Evolutionary conservation across 2,797 vertebrate genomes (phyloP).

Genomic region (Gobionotothen gibberifrons): DNA sequence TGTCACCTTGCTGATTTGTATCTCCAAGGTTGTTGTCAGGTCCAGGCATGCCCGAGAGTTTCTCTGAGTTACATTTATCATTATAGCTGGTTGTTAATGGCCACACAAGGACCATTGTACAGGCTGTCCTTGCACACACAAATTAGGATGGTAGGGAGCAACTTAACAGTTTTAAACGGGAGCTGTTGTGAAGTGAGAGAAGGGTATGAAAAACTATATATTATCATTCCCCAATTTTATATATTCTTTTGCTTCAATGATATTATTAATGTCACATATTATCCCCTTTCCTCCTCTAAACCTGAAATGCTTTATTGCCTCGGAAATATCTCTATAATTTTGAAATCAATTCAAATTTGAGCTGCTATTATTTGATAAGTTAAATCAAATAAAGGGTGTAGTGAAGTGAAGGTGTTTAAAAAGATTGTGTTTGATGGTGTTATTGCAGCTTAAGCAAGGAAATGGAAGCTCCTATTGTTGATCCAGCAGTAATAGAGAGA

Average conservation of each 20-base stretch:
- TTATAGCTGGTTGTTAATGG: conserved; percentile 32
- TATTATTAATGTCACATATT: background rate
- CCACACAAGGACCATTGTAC: conserved; percentile 4
- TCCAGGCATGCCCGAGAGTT: conserved; percentile 51
- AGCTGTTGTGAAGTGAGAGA: background rate
- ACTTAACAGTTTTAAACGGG: background rate
- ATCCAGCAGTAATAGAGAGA: conserved; percentile 14
- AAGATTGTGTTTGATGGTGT: conserved; percentile 4
- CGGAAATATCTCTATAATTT: conserved; percentile 16
- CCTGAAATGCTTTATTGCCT: background rate
- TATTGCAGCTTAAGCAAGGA: conserved; percentile 7
- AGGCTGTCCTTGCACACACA: conserved; percentile 24
- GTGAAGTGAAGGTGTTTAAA: conserved; percentile 1
- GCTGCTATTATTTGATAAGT: conserved; percentile 19
- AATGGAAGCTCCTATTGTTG: conserved; percentile 21
- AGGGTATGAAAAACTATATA: background rate
- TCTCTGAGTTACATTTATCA: conserved; percentile 49
- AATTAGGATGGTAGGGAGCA: conserved; percentile 2
- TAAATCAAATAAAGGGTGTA: background rate
- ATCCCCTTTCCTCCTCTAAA: background rate
- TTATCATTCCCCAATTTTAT: background rate
- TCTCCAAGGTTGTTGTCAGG: conserved; percentile 44
- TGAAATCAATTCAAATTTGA: conserved; percentile 19
- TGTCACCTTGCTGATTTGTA: conserved; percentile 28
- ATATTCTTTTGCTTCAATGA: background rate